A percentile compares a stretch with the other conserved stretches of the same genome.
phyloP scores from a whole-genome alignment of 2,888 invertebrate genomes.

The Thysanoteuthis rhombus region DNA sequence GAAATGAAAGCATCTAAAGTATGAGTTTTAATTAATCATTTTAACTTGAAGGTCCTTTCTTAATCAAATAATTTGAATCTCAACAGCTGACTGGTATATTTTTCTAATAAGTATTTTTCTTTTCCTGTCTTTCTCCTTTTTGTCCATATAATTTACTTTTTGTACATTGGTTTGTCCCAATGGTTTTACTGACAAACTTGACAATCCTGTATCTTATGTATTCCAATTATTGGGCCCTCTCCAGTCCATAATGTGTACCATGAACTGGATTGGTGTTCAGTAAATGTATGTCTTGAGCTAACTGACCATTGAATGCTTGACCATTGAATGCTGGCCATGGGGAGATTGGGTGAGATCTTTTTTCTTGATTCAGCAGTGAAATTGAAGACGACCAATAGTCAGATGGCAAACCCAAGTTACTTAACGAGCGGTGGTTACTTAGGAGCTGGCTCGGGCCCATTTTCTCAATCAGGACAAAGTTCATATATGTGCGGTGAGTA shows the following conservation, averaged over 20 bases:
- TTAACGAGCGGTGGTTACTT: conserved; percentile 31
- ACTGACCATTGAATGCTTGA: neutral
- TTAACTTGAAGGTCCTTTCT: neutral
- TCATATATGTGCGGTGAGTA: conserved; percentile 32
- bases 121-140: neutral
- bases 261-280: neutral
- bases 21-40: too few relatives aligned
- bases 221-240: neutral
- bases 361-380: conserved; percentile 32
- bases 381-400: conserved; percentile 31
- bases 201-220: neutral
- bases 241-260: neutral
- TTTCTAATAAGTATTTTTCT: neutral
- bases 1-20: too few relatives aligned
- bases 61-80: neutral
- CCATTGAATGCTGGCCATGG: neutral
- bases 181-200: neutral
- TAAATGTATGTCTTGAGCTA: neutral
- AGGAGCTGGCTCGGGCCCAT: conserved; percentile 26
- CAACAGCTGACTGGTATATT: neutral
- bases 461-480: conserved; percentile 30
- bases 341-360: conserved; percentile 28
- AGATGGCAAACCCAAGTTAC: conserved; percentile 28
- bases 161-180: neutral
- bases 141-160: neutral